Base-by-base conservation (phyloP, 2,113 vertebrate species). In the Ceyx margarethae region DNA sequence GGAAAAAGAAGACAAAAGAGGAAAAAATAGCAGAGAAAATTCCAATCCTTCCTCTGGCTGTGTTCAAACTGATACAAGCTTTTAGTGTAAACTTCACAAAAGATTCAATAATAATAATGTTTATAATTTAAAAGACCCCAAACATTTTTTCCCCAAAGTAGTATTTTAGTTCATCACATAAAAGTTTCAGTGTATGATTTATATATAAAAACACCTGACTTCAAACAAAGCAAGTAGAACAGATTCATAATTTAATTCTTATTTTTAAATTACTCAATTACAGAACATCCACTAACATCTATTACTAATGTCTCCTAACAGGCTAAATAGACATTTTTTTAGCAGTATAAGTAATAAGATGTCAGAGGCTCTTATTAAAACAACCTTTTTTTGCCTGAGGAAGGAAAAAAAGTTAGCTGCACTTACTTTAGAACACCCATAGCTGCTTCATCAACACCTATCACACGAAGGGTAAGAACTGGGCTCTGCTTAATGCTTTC, bases 391-490 rank as follows among this genome's bases (percentile, higher is more conserved):
- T 82, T 62, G 8, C 26, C 64, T 73, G 81, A 79, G 40, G 37
- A 62, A 91, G 29, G 50, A 65, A 81, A 72, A 94, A 94, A 20
- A 81, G n/a, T 56, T 82, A 82, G 42, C 29, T 80, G 18, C 35
- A 96, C 97, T 96, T 97, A 98, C 98, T 97, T 97, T 45, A 98
- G 85, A 90, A 75, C 95, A 89, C 95, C 61, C 94, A 97, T 95
- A 83, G 97, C 94, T 77, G 74, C 72, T 85, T 97, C 97, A 93
- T 98, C 98, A 93, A 98, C 91, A 94, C 92, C 93, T 87, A 94
- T 98, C 60, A 98, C 97, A 89, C 95, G 94, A 87, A 98, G 93
- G 53, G 68, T 97, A 80, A 98, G 87, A 62, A 98, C 5, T 7
- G 77, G 81, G 29, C 89, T 98, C 91, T 96, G 94, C 95, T 97